Percentiles rank a stretch among this genome's conserved stretches.
Conservation (phyloP, 2,888 invertebrate genomes). For the Automeris io region DNA sequence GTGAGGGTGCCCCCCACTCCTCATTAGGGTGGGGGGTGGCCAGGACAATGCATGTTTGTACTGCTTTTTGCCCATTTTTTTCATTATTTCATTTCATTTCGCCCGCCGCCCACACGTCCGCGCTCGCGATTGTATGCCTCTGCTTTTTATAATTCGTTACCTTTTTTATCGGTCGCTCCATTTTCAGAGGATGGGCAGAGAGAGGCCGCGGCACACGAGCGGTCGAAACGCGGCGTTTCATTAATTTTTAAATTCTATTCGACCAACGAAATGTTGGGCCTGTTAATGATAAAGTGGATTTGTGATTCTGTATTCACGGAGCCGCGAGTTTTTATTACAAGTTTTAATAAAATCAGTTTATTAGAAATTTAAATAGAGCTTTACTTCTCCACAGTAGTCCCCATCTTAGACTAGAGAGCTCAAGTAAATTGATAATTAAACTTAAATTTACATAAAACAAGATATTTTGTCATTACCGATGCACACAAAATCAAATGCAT, state of each 20-base stretch:
- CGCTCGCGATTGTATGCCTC: constrained; percentile 74
- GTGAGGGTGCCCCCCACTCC: constrained; percentile 38
- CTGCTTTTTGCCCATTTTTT: constrained; percentile 77
- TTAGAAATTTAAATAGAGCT: too few species aligned
- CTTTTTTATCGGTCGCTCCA: constrained; percentile 77
- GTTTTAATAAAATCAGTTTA: too few species aligned
- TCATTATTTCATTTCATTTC: constrained; percentile 78
- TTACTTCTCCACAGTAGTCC: too few species aligned
- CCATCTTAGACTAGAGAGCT: too few species aligned
- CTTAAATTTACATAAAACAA: too few species aligned
- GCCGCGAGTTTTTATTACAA: too few species aligned
- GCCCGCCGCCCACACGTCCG: constrained; percentile 73
- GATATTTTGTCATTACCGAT: too few species aligned
- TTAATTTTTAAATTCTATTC: constrained; percentile 10
- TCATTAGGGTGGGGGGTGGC: constrained; percentile 63
- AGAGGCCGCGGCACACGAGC: constrained; percentile 37
- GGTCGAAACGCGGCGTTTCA: constrained; percentile 26
- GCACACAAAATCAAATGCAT: too few species aligned
- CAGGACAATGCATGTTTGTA: constrained; percentile 77
- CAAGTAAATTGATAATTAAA: too few species aligned
- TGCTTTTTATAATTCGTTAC: constrained; percentile 77
- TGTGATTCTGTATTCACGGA: too few species aligned
- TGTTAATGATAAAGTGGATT: background rate
- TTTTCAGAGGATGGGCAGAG: constrained; percentile 71
- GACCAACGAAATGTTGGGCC: constrained; percentile 6